Conservation (phyloP, 2,888 invertebrate genomes). For the Alloplasta piceator region DNA sequence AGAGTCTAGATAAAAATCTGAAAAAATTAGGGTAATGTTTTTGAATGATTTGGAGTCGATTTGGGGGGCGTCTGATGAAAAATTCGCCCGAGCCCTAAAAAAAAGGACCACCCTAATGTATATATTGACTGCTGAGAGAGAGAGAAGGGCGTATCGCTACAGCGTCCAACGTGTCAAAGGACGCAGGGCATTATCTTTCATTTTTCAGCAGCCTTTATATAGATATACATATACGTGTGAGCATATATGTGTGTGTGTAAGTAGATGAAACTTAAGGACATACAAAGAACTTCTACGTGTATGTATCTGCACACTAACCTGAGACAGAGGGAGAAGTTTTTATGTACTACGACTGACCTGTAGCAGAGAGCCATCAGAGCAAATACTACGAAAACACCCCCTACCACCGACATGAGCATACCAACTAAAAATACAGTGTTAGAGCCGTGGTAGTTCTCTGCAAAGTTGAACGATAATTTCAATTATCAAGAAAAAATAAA, state of each 20-base stretch:
- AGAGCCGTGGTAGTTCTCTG: slow-evolving; percentile 98
- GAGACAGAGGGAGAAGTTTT: slow-evolving; percentile 99
- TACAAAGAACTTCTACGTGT: slow-evolving; percentile 79
- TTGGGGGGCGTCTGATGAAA: no score
- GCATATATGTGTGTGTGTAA: slow-evolving; percentile 18
- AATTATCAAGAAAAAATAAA: neutral
- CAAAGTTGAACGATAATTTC: slow-evolving; percentile 71
- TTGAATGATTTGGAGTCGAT: no score
- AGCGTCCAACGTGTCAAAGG: no score
- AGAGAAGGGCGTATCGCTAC: no score
- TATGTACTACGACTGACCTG: slow-evolving; percentile 99
- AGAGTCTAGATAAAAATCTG: no score
- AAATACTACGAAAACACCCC: slow-evolving; percentile 99
- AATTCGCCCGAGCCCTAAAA: no score
- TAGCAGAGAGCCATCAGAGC: slow-evolving; percentile 99
- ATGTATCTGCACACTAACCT: slow-evolving; percentile 96
- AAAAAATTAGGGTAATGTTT: no score
- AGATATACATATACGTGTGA: neutral
- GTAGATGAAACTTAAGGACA: slow-evolving; percentile 63
- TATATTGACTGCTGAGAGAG: no score
- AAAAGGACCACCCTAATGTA: no score
- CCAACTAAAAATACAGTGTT: slow-evolving; percentile 98
- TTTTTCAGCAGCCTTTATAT: no score
- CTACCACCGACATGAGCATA: slow-evolving; percentile 99
- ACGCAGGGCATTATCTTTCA: no score